Base-by-base conservation (phyloP, 53 echinoderm and acorn worm genomes). In the Paracentrotus lividus region DNA sequence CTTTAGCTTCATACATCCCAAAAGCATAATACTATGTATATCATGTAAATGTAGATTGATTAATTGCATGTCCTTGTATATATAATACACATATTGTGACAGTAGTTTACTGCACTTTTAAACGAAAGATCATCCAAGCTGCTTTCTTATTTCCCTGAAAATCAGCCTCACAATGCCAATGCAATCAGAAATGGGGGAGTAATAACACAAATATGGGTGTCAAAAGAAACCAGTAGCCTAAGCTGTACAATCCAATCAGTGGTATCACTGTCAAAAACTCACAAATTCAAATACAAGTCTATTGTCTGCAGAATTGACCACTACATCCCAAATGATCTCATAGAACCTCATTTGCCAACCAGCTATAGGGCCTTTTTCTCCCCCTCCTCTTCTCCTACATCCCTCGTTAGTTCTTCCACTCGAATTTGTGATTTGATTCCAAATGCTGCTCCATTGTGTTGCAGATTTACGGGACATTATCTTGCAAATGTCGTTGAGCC, bases 301-400 rank as follows among this genome's bases (percentile, higher is more conserved):
- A 81, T 81, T 81, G 81, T 81, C 8, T 34, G 47, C n/a, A 9
- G 26, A 26, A 81, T 81, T 81, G 81, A 81, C 81, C 81, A 81
- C n/a, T 81, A n/a, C 3, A 81, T 45, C 47, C 47, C 2, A 10
- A 44, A 47, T 47, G 81, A 81, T 49, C 76, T 76, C 42, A 32
- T 67, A 67, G 32, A 67, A 31, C 6, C 1, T 4, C 18, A 47
- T n/a, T 81, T 27, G 9, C 8, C 47, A 10, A 26, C 9, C 26
- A 24, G n/a, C 4, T 20, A 4, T 42, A 9, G 18, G 47, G 81
- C 9, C 40, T 40, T 72, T 16, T 36, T 40, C 72, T 72, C 47
- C 77, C 44, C 44, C 3, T 10, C 72, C 72, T 31, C 67, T 8
- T 26, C 72, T 42, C 21, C 76, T 18, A 13, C 72, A 36, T 2